Base-by-base conservation (phyloP, 1,140 invertebrate species). In the Pogonognathellus flavescens region DNA sequence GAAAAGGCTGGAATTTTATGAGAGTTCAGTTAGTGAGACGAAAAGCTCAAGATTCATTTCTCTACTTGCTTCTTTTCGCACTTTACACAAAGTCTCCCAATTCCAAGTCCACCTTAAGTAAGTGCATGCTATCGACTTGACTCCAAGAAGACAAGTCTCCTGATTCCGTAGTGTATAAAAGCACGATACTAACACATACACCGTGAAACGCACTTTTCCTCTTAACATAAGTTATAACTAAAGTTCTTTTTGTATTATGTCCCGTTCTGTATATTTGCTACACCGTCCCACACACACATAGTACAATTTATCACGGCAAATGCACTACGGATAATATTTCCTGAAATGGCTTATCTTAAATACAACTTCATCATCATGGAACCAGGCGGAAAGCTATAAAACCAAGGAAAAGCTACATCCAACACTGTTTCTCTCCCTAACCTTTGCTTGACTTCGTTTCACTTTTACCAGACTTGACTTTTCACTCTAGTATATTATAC, bases 1-100 rank as follows among this genome's bases (percentile, higher is more conserved):
- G 81, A 86, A 81, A 82, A 31, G 22, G 62, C 62, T 55, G 25
- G 49, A 86, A 86, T 82, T 86, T 86, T 86, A 86, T 86, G 85
- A 62, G 59, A 76, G 66, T 70, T 70, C 31, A 25, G 66, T 70
- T 70, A 41, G 22, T 14, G 16, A 50, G 31, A 76, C 70, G 31
- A 50, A 76, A 76, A 76, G n/a, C 62, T 60, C 59, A 14, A 70
- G 16, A n/a, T 57, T 14, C 53, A 57, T 13, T 57, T 14, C 53
- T 31, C 20, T 14, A 16, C 25, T 76, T 8, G 22, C 13, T 50
- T 76, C 25, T n/a, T 16, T 31, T 76, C 70, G 25, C 70, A 76
- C 70, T 76, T 76, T 76, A 76, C 25, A 76, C 70, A 76, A 76
- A 76, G 70, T 76, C 25, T 70, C 25, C 41, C 70, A 76, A 76